phyloP scores from a whole-genome alignment of 2,888 invertebrate genomes.

The Philereme transversata region DNA sequence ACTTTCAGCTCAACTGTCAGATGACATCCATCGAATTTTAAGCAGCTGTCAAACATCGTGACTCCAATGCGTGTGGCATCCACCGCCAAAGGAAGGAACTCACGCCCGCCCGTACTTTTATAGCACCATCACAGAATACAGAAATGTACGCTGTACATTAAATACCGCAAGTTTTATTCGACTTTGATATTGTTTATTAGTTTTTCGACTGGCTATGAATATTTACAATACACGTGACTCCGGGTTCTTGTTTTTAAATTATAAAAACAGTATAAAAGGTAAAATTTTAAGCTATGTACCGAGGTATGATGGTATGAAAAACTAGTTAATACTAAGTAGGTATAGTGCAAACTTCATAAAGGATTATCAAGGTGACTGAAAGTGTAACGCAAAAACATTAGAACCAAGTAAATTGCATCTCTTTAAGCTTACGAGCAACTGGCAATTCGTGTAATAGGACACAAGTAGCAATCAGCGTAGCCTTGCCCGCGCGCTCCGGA shows the following conservation, averaged over 20 bases:
- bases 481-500: slow-evolving; percentile 64
- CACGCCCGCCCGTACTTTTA: slow-evolving; percentile 45
- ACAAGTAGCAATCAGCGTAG: slow-evolving; percentile 54
- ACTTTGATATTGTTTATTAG: slow-evolving; percentile 57
- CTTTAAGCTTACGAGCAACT: background rate
- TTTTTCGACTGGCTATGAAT: slow-evolving; percentile 50
- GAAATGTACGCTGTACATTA: background rate
- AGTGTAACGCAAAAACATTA: no score
- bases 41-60: slow-evolving; percentile 27
- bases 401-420: slow-evolving; percentile 1
- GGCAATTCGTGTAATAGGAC: slow-evolving; percentile 16
- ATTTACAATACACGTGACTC: slow-evolving; percentile 48
- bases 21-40: slow-evolving; percentile 32
- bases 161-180: slow-evolving; percentile 40
- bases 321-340: no score
- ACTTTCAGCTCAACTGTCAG: background rate
- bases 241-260: slow-evolving; percentile 34
- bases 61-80: slow-evolving; percentile 29
- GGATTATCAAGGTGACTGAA: no score
- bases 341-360: no score
- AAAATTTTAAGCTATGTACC: no score
- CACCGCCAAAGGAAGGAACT: slow-evolving; percentile 43
- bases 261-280: no score
- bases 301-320: no score
- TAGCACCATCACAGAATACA: slow-evolving; percentile 33